Evolutionary conservation across 2,888 invertebrate species (phyloP).

Genomic region (Parnassius mnemosyne): DNA sequence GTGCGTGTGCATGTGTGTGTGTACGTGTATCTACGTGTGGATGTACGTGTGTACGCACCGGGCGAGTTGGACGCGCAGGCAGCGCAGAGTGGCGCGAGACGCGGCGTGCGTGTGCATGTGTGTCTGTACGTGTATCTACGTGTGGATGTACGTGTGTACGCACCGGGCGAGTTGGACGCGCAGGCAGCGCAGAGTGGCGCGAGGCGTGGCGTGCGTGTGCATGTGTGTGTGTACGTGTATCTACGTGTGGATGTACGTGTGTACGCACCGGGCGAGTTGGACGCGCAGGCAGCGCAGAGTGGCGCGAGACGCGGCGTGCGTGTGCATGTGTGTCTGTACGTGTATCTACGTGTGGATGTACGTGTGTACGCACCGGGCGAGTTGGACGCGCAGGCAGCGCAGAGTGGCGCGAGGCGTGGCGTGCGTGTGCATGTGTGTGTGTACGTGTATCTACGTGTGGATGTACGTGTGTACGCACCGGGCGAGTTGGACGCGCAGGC

Average conservation of each 20-base stretch:
- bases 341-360: no score
- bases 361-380: slow-evolving; percentile 25
- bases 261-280: slow-evolving; percentile 31
- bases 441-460: no score
- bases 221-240: no score
- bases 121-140: no score
- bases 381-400: slow-evolving; percentile 86
- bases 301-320: slow-evolving; percentile 87
- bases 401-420: slow-evolving; percentile 91
- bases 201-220: slow-evolving; percentile 78
- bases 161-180: slow-evolving; percentile 57
- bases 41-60: background rate
- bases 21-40: no score
- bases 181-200: slow-evolving; percentile 95
- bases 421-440: slow-evolving; percentile 37
- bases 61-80: slow-evolving; percentile 82
- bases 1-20: slow-evolving; percentile 37
- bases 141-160: background rate
- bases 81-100: slow-evolving; percentile 92
- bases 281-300: slow-evolving; percentile 91
- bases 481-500: slow-evolving; percentile 82
- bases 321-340: no score
- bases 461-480: background rate
- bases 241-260: no score
- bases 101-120: slow-evolving; percentile 65